Conservation (phyloP, 2,797 vertebrate genomes). For the Gouania willdenowi region DNA sequence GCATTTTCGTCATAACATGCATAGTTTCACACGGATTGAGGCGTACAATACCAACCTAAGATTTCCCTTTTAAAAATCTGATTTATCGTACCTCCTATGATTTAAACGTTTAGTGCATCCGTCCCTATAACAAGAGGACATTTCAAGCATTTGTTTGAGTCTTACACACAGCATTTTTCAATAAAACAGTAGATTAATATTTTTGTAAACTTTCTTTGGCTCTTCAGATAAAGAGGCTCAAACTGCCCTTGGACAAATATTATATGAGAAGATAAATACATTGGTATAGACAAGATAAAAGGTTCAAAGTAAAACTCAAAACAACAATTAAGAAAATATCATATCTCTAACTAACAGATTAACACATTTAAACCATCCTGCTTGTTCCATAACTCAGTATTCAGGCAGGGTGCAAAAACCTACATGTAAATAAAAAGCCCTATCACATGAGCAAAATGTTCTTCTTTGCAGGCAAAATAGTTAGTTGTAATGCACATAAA, state of each 20-base stretch:
- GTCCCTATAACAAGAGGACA: constrained; percentile 6
- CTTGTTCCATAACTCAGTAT: no score
- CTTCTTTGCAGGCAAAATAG: no score
- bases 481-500: constrained; percentile 6
- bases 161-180: constrained; percentile 18
- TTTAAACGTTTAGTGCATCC: no score
- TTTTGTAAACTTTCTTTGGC: constrained; percentile 61
- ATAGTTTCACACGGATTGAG: constrained; percentile 67
- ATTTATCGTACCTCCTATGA: constrained; percentile 42
- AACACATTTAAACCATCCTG: no score
- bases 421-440: constrained; percentile 19
- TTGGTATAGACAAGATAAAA: no score
- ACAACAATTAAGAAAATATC: constrained; percentile 18
- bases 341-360: constrained; percentile 18
- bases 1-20: constrained; percentile 67
- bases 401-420: constrained; percentile 34
- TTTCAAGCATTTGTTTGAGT: constrained; percentile 16
- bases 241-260: no score
- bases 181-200: constrained; percentile 19
- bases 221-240: constrained; percentile 48
- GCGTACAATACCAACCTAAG: constrained; percentile 53
- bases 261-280: no score
- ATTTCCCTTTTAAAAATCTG: constrained; percentile 34
- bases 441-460: constrained; percentile 14
- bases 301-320: constrained; percentile 19